Evolutionary conservation across 2,888 invertebrate genomes (phyloP), one percentile per base, ranked within the genome.

Genomic region (Cephonodes hylas): DNA sequence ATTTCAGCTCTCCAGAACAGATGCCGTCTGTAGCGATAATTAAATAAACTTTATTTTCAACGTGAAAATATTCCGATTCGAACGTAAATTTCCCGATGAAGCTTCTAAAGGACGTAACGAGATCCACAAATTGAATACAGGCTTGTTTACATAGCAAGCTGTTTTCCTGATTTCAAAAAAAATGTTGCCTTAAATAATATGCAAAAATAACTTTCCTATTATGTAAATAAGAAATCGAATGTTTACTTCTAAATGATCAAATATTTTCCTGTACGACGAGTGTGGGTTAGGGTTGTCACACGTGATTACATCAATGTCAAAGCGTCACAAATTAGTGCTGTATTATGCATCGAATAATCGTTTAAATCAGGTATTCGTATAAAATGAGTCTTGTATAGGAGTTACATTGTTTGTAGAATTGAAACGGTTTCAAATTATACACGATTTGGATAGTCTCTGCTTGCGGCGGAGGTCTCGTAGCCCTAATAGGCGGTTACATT

Each of bases 401-500:
- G 4, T 1, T 22, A 13, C 10, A 45, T 22, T 20, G 7, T 22
- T 25, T 1, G n/a, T 5, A 23, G 20, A 1, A n/a, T 8, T 2
- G 5, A 46, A 22, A 13, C n/a, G n/a, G 23, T 2, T 46, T 3
- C 8, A 27, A 31, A 31, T 27, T 1, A 0, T 48, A 15, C 6
- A 0, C 1, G 6, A 48, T 53, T 27, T 31, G 8, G 8, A 3
- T 15, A 15, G 31, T 15, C 8, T 15, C 31, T 8, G 15, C 8
- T 48, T 0, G 42, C 25, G 58, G 10, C 44, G 38, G 31, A n/a
- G 38, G 3, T n/a, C 38, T 38, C 13, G 38, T 38, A 61, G 20
- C 61, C 61, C 44, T 61, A 61, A 61, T 22, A 8, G 66, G 64
- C 48, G 20, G 62, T 61, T 34, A 65, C 65, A 66, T 68, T 66